Evolutionary conservation across 2,113 vertebrate species (phyloP).

Genomic region (Ammodytes marinus): DNA sequence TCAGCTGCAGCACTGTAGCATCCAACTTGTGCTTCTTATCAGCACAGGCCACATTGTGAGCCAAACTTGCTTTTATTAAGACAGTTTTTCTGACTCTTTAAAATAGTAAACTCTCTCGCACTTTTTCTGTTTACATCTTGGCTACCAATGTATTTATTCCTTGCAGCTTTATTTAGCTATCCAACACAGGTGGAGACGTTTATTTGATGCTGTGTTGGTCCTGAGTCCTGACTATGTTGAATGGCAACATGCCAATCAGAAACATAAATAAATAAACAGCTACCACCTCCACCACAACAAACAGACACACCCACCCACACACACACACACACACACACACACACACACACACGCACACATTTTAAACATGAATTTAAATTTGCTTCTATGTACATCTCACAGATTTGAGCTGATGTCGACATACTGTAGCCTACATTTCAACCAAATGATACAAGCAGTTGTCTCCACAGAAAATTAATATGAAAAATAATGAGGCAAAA

Average conservation of each 20-base stretch:
- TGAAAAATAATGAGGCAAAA: neutral
- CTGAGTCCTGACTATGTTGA: constrained; percentile 42
- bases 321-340: no score
- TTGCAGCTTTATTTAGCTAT: constrained; percentile 59
- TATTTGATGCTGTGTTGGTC: constrained; percentile 30
- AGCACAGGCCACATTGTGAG: constrained; percentile 68
- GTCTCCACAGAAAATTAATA: neutral
- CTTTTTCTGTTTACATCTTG: constrained; percentile 49
- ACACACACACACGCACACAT: constrained; percentile 21
- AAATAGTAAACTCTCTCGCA: constrained; percentile 52
- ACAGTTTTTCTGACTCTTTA: constrained; percentile 53
- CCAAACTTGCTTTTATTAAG: constrained; percentile 57
- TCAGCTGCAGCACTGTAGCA: constrained; percentile 44
- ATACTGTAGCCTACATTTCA: neutral
- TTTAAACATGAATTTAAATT: constrained; percentile 2
- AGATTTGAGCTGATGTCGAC: neutral
- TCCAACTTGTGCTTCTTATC: constrained; percentile 70
- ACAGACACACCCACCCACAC: constrained; percentile 7
- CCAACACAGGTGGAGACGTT: constrained; percentile 50
- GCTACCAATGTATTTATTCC: constrained; percentile 40
- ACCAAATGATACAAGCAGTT: neutral
- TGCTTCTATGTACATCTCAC: neutral
- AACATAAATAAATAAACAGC: constrained; percentile 44
- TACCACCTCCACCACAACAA: neutral
- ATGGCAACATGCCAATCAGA: constrained; percentile 63